These are phyloP conservation scores for Agapornis canus DNA, from an alignment of 2,797 vertebrate genomes.

Conservation along the genomic window DNA sequence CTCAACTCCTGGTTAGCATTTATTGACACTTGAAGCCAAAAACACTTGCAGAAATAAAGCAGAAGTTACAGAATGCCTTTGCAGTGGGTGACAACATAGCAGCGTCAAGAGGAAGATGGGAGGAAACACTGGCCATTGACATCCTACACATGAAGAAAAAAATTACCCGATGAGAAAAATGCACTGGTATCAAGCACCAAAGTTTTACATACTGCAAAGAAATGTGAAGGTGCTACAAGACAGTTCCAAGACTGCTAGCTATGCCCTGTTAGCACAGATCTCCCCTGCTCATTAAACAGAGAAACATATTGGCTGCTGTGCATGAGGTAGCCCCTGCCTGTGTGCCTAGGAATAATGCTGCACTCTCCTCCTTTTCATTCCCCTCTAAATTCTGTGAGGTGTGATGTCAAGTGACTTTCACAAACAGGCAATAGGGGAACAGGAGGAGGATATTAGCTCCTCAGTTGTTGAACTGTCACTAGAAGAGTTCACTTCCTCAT, in stretches of 20 bases:
- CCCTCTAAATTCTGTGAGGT: neutral
- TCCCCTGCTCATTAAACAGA: neutral
- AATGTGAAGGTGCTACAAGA: neutral
- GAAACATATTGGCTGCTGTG: neutral
- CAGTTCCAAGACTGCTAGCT: neutral
- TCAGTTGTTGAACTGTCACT: neutral
- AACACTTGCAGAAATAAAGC: neutral
- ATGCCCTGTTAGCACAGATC: rapidly evolving
- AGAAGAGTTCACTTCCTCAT: neutral
- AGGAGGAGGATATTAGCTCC: neutral
- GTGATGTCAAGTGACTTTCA: neutral
- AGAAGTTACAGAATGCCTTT: neutral
- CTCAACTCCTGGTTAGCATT: neutral
- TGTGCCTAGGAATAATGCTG: neutral
- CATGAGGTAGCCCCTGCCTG: neutral
- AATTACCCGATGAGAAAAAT: neutral
- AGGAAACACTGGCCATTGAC: neutral
- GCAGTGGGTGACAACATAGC: neutral
- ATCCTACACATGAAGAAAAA: neutral
- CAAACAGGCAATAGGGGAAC: neutral
- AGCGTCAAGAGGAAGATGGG: neutral
- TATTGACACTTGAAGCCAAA: neutral
- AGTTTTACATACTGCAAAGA: neutral
- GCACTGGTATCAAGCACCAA: neutral
- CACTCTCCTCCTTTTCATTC: neutral